These are phyloP conservation scores for Drosophila prolongata DNA, from an alignment of 2,888 invertebrate species.

Conservation along the genomic window DNA sequence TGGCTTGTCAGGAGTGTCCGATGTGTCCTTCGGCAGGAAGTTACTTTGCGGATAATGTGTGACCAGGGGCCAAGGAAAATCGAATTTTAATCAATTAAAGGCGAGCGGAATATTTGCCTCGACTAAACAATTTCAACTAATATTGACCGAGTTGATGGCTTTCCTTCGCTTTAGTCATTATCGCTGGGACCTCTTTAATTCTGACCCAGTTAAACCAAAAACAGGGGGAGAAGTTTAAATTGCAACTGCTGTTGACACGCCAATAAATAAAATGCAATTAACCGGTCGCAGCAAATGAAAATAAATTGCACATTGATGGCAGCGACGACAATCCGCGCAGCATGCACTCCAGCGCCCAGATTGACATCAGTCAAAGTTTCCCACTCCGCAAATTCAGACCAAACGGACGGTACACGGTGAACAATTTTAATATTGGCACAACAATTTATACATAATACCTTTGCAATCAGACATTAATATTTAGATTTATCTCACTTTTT, in stretches of 20 bases:
- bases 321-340: constrained; percentile 49
- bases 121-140: constrained; percentile 32
- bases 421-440: neutral
- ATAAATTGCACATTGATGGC: constrained; percentile 72
- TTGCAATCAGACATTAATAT: too few species aligned
- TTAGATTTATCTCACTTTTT: too few species aligned
- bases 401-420: constrained; percentile 8
- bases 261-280: constrained; percentile 79
- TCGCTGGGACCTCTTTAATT: constrained; percentile 35
- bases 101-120: constrained; percentile 29
- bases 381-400: constrained; percentile 7
- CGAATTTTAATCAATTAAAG: constrained; percentile 42
- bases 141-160: constrained; percentile 23
- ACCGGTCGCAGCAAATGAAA: constrained; percentile 67
- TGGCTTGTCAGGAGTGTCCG: neutral
- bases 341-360: constrained; percentile 36
- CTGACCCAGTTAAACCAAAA: constrained; percentile 42
- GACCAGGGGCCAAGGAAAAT: constrained; percentile 6
- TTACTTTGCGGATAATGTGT: neutral
- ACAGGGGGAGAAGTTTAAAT: constrained; percentile 48
- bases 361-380: constrained; percentile 45
- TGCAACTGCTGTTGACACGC: constrained; percentile 73
- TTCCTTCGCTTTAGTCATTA: constrained; percentile 13
- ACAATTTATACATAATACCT: neutral
- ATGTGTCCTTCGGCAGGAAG: neutral